A percentile compares a stretch with the other conserved stretches of the same genome.
phyloP scores from a whole-genome alignment of 1,140 invertebrate species.

The Zeugodacus cucurbitae region DNA sequence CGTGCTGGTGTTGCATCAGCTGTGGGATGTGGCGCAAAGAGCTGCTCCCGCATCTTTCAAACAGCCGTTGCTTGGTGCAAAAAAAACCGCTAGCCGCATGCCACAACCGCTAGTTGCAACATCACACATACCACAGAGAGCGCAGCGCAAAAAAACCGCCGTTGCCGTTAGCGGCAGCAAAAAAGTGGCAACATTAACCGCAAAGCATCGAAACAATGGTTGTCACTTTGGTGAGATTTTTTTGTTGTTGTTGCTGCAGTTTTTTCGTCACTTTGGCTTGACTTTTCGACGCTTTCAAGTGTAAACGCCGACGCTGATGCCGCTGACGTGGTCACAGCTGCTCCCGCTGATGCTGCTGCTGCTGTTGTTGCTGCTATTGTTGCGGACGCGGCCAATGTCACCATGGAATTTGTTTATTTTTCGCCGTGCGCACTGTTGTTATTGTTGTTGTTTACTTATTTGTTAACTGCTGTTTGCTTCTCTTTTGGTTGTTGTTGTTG shows the following conservation, averaged over 20 bases:
- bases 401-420: slow-evolving; percentile 23
- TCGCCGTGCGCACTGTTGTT: neutral
- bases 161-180: neutral
- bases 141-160: neutral
- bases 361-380: neutral
- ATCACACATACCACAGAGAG: neutral
- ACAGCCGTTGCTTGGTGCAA: neutral
- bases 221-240: neutral
- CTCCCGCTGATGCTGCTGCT: neutral
- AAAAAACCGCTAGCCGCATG: neutral
- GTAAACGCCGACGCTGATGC: neutral
- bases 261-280: neutral
- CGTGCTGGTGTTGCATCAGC: neutral
- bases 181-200: slow-evolving; percentile 8
- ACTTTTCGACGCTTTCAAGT: slow-evolving; percentile 30
- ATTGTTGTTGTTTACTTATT: neutral
- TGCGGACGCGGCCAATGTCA: neutral
- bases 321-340: neutral
- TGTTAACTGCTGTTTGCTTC: neutral
- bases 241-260: neutral
- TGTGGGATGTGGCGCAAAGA: neutral
- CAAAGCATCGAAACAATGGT: slow-evolving; percentile 23
- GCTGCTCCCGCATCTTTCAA: neutral
- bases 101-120: neutral
- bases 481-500: neutral